Percentiles rank a stretch among this genome's conserved stretches.
These are phyloP conservation scores for Geophilus truncorum DNA, from an alignment of 2,888 invertebrate genomes.

Conservation along the genomic window DNA sequence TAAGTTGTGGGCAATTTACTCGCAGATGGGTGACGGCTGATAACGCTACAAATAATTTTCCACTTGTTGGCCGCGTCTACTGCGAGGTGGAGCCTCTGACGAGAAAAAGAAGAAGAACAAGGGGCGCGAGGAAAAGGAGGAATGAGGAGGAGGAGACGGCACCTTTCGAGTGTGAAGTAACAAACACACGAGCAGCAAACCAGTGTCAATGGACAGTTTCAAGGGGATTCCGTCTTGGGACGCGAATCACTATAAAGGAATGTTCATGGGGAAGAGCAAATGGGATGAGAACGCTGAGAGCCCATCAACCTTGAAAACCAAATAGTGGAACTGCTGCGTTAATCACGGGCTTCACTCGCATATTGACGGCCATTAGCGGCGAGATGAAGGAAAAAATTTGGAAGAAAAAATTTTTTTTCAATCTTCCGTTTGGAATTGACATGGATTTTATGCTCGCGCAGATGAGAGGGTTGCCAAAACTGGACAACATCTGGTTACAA, in stretches of 20 bases:
- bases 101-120: not conserved
- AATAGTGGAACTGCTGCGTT: conserved; percentile 1
- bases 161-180: conserved; percentile 4
- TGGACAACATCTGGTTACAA: conserved; percentile 11
- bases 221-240: not conserved
- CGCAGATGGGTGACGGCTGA: conserved; percentile 20
- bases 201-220: conserved; percentile 6
- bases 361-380: conserved; percentile 20
- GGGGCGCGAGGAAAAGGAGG: not conserved
- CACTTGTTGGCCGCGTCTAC: conserved; percentile 16
- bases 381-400: conserved; percentile 4
- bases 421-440: conserved; percentile 16
- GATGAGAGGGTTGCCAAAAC: conserved; percentile 9
- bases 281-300: not conserved
- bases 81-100: conserved; percentile 6
- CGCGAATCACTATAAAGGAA: not conserved
- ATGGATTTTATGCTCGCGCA: not conserved
- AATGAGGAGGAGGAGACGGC: not conserved
- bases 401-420: not conserved
- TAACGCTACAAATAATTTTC: conserved; percentile 20
- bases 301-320: conserved; percentile 16
- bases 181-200: not conserved
- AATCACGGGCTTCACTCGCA: conserved; percentile 16
- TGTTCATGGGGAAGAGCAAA: not conserved
- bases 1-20: conserved; percentile 20